Evolutionary conservation across 2,888 invertebrate genomes (phyloP).

Genomic region (Deilephila elpenor): DNA sequence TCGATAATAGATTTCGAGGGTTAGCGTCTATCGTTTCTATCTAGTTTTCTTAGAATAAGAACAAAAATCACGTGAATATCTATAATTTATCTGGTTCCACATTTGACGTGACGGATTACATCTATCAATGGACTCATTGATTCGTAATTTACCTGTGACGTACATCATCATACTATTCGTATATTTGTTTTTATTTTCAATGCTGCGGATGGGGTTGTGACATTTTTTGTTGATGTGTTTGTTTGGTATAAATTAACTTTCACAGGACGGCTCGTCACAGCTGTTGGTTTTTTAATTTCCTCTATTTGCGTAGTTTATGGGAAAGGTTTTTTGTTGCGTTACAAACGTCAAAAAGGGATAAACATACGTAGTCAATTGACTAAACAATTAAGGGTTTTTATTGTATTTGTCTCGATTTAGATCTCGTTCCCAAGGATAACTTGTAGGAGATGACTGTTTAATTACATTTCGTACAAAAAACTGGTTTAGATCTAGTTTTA

Average conservation of each 20-base stretch:
- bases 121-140: constrained; percentile 48
- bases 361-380: constrained; percentile 8
- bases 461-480: not conserved
- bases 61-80: not conserved
- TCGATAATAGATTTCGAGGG: too few relatives aligned
- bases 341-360: constrained; percentile 23
- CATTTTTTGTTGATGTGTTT: constrained; percentile 72
- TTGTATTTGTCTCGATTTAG: not conserved
- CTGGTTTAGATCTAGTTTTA: not conserved
- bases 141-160: constrained; percentile 53
- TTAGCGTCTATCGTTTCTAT: too few relatives aligned
- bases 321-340: constrained; percentile 35
- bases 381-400: not conserved
- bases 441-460: not conserved
- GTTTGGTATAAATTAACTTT: constrained; percentile 60
- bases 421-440: not conserved
- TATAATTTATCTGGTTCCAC: not conserved
- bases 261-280: constrained; percentile 58
- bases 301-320: constrained; percentile 52
- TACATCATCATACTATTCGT: constrained; percentile 60
- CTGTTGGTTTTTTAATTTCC: constrained; percentile 71
- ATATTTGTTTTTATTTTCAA: constrained; percentile 58
- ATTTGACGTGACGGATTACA: constrained; percentile 34
- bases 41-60: too few relatives aligned
- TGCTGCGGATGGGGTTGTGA: constrained; percentile 62